Evolutionary conservation across 37 sponge, comb jelly and placozoan species (phyloP).

Genomic region (Oscarella lobularis): DNA sequence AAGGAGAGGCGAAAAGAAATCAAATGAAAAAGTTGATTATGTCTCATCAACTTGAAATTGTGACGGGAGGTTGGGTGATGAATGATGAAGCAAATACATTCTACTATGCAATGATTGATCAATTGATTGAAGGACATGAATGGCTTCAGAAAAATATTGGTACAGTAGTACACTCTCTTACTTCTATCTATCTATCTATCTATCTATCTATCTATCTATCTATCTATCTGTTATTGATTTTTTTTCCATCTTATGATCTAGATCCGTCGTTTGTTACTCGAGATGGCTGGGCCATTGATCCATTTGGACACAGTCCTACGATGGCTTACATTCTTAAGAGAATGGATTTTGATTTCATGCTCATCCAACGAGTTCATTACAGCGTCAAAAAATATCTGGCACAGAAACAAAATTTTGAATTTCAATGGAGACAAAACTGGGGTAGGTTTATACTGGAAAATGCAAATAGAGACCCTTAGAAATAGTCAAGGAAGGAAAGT

Average conservation of each 20-base stretch:
- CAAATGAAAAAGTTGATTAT: conserved; percentile 27
- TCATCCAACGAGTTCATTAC: conserved; percentile 87
- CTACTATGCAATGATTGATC: conserved; percentile 90
- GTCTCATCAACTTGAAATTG: conserved; percentile 83
- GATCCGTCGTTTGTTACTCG: not conserved
- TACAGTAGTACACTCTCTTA: not conserved
- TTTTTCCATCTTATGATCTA: not conserved
- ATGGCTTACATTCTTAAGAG: conserved; percentile 78
- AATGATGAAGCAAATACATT: conserved; percentile 97
- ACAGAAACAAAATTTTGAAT: conserved; percentile 57
- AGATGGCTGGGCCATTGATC: conserved; percentile 95
- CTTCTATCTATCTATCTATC: not conserved
- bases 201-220: not conserved
- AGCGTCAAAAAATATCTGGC: conserved; percentile 77
- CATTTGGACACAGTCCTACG: conserved; percentile 84
- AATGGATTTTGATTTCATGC: conserved; percentile 58
- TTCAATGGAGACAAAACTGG: conserved; percentile 86
- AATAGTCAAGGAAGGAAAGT: too few species aligned
- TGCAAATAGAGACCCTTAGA: too few species aligned
- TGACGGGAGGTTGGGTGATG: conserved; percentile 98
- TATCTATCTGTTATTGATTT: not conserved
- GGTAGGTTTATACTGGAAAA: too few species aligned
- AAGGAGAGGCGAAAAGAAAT: conserved; percentile 12
- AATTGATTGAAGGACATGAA: conserved; percentile 82
- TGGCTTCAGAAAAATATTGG: conserved; percentile 69